These are phyloP conservation scores for Butastur rufipennis DNA, from an alignment of 2,113 vertebrate genomes.

Conservation along the genomic window DNA sequence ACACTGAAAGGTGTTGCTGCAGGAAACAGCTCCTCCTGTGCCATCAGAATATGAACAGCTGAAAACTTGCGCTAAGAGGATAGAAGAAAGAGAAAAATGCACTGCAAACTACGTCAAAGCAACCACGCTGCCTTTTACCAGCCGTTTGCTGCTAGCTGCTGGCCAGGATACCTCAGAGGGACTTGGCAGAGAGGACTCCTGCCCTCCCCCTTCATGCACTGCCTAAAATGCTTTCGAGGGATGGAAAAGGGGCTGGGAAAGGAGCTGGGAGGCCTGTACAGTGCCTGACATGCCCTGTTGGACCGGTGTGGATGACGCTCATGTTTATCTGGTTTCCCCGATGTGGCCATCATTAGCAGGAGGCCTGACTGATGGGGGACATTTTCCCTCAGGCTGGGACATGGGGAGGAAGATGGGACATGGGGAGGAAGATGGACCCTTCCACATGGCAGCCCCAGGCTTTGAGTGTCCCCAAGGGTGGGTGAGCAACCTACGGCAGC, in stretches of 20 bases:
- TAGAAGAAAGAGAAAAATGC: not conserved
- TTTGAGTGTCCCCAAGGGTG: no score
- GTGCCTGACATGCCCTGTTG: not conserved
- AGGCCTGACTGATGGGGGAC: not conserved
- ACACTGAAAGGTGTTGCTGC: not conserved
- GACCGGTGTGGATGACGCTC: not conserved
- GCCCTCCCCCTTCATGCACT: not conserved
- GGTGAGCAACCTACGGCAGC: fast-evolving
- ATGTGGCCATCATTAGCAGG: not conserved
- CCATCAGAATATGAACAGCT: not conserved
- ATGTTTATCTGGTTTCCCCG: not conserved
- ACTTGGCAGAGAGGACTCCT: not conserved
- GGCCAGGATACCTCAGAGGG: not conserved
- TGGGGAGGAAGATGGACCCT: not conserved
- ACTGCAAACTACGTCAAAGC: not conserved
- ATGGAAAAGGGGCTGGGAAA: not conserved
- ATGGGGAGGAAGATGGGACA: not conserved
- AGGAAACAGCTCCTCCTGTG: not conserved
- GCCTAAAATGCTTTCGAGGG: not conserved
- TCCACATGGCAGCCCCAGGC: not conserved
- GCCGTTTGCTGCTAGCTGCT: not conserved
- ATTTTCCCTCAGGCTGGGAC: not conserved
- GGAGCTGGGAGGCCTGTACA: fast-evolving
- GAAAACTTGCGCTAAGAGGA: not conserved
- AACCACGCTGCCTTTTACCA: not conserved